phyloP scores from a whole-genome alignment of 2,888 invertebrate genomes.

The Philonicus albiceps region DNA sequence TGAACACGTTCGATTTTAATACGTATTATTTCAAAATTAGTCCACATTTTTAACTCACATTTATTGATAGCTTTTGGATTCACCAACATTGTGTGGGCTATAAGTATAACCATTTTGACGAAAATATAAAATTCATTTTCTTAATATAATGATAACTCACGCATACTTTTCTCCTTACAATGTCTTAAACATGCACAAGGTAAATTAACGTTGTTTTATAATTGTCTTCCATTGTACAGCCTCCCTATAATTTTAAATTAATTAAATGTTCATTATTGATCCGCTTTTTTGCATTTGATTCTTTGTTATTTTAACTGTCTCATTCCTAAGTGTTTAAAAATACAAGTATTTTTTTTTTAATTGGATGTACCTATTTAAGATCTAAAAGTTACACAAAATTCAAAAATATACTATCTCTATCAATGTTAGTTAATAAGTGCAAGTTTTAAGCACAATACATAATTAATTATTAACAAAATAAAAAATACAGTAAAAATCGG shows the following conservation, averaged over 20 bases:
- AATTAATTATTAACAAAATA: too few relatives aligned
- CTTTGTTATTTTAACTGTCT: background rate
- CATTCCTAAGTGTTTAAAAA: background rate
- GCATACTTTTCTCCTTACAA: constrained; percentile 11
- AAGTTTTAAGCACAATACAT: too few relatives aligned
- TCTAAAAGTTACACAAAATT: background rate
- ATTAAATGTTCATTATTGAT: background rate
- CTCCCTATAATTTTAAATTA: background rate
- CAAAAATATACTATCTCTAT: background rate
- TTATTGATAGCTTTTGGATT: constrained; percentile 2
- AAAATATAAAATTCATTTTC: background rate
- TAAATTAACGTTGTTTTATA: constrained; percentile 40
- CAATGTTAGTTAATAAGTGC: too few relatives aligned
- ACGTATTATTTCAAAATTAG: background rate
- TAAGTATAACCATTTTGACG: background rate
- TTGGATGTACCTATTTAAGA: background rate
- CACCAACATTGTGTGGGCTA: constrained; percentile 38
- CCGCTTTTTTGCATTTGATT: background rate
- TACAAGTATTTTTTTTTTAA: background rate
- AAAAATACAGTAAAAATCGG: too few relatives aligned
- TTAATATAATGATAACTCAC: background rate
- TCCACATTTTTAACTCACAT: constrained; percentile 16
- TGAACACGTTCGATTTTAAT: constrained; percentile 9
- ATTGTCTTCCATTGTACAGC: constrained; percentile 1
- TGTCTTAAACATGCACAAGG: constrained; percentile 44